These are phyloP conservation scores for Smutsia gigantea DNA, from an alignment of 2,797 vertebrate species.

Conservation along the genomic window DNA sequence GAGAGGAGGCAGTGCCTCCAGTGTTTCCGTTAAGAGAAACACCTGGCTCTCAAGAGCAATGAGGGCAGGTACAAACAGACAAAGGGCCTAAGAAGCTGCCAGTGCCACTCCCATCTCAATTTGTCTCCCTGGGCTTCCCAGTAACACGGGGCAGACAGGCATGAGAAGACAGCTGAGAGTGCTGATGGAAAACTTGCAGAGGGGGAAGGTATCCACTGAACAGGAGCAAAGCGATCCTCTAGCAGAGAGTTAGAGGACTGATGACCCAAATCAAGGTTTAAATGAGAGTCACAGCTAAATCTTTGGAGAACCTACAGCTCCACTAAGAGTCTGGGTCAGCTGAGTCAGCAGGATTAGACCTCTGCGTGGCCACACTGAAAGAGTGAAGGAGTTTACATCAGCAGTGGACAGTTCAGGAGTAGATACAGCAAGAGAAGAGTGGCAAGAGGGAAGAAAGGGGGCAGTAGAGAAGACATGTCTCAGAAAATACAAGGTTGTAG, in stretches of 20 bases:
- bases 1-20: not conserved
- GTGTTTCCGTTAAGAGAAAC: not conserved
- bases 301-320: not conserved
- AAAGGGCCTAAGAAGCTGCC: not conserved
- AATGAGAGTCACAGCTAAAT: not conserved
- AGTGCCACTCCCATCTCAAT: not conserved
- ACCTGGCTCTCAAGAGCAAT: not conserved
- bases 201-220: not conserved
- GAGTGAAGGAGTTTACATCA: not conserved
- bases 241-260: not conserved
- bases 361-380: not conserved
- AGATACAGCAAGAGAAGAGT: not conserved
- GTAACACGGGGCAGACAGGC: not conserved
- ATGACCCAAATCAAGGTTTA: not conserved
- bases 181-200: not conserved
- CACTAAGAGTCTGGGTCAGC: not conserved
- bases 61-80: not conserved
- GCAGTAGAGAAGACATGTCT: not conserved
- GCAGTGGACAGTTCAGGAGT: not conserved
- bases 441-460: not conserved
- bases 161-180: not conserved
- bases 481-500: not conserved
- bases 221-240: not conserved
- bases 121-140: not conserved
- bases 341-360: not conserved